These are phyloP conservation scores for Chalcosyrphus nemorum DNA, from an alignment of 2,888 invertebrate species.

Conservation along the genomic window DNA sequence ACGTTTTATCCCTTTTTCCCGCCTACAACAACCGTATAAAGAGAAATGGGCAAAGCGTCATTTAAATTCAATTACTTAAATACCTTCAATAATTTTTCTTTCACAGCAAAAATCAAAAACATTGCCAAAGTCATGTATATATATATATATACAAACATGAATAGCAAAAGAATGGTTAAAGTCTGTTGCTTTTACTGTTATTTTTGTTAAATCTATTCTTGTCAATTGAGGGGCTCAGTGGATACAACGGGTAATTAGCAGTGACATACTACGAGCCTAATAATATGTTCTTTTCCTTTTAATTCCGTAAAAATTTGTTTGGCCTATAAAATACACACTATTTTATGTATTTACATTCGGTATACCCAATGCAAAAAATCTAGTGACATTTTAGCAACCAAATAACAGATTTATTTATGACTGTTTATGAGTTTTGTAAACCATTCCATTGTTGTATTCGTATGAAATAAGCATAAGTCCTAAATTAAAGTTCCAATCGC, in stretches of 20 bases:
- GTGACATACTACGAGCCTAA: not conserved
- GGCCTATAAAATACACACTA: too few relatives aligned
- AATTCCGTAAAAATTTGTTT: too few relatives aligned
- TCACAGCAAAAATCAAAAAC: not conserved
- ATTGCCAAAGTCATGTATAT: not conserved
- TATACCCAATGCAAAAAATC: too few relatives aligned
- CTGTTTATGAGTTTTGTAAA: too few relatives aligned
- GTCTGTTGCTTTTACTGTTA: not conserved
- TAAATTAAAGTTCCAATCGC: too few relatives aligned
- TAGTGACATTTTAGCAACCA: too few relatives aligned
- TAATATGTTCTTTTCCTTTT: too few relatives aligned
- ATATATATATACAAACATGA: not conserved
- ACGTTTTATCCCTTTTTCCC: constrained; percentile 19
- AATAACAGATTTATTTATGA: too few relatives aligned
- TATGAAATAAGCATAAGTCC: too few relatives aligned
- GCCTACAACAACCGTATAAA: not conserved
- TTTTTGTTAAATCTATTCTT: not conserved
- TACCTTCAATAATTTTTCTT: not conserved
- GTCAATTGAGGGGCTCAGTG: not conserved
- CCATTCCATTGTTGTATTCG: too few relatives aligned
- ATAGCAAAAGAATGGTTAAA: not conserved
- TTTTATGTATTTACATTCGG: too few relatives aligned
- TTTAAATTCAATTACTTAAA: not conserved
- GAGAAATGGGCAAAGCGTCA: constrained; percentile 4
- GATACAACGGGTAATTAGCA: not conserved